Conservation (phyloP, 2,113 vertebrate genomes). For the Prinia subflava region DNA sequence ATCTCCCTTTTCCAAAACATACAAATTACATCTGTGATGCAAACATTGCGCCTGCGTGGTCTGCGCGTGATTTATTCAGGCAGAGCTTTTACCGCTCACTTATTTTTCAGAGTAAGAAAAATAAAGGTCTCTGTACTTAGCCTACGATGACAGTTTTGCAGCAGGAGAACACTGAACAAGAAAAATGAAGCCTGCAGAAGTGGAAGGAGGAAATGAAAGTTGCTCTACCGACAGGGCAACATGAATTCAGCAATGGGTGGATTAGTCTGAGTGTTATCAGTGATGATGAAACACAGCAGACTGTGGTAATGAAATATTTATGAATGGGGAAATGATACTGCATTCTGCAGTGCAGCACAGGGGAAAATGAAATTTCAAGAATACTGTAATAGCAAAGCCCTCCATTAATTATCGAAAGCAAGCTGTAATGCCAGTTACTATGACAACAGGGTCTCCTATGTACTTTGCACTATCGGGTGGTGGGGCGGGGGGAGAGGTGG, state of each 20-base stretch:
- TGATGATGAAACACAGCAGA: slow-evolving; percentile 72
- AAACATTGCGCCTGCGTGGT: background rate
- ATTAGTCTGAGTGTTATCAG: slow-evolving; percentile 44
- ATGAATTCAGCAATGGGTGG: slow-evolving; percentile 54
- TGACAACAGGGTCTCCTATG: slow-evolving; percentile 78
- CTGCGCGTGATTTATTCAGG: background rate
- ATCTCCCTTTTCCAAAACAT: background rate
- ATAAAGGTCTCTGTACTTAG: background rate
- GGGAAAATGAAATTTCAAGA: slow-evolving; percentile 74
- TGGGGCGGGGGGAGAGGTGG: background rate
- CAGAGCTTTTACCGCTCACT: background rate
- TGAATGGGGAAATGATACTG: slow-evolving; percentile 80
- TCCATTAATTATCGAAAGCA: slow-evolving; percentile 83
- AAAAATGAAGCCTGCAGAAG: slow-evolving; percentile 14
- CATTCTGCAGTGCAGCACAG: slow-evolving; percentile 77
- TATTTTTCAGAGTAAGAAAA: background rate
- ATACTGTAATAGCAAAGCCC: slow-evolving; percentile 76
- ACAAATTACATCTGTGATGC: background rate
- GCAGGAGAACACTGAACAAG: background rate
- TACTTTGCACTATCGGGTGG: slow-evolving; percentile 24
- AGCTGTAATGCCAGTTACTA: slow-evolving; percentile 77
- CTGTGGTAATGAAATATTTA: slow-evolving; percentile 82
- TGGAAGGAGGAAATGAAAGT: slow-evolving; percentile 32
- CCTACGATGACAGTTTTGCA: background rate
- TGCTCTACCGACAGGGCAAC: slow-evolving; percentile 21